A percentile compares a stretch with the other conserved stretches of the same genome.
Evolutionary conservation across 37 sponge, comb jelly and placozoan species (phyloP).

Genomic region (Chondrosia reniformis): DNA sequence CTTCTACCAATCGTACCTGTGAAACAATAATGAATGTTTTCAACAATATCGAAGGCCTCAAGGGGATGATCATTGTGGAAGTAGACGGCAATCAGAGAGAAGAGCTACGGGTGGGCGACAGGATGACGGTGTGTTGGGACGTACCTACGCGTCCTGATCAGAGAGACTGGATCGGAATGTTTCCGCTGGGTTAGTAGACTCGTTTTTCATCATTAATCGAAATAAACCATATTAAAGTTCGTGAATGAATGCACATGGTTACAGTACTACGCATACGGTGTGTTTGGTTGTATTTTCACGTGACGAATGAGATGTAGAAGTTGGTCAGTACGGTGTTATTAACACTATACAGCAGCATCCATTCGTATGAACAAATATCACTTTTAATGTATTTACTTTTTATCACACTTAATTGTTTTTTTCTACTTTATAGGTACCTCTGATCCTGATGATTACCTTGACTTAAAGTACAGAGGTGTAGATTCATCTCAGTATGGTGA

Average conservation of each 20-base stretch:
- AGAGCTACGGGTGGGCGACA: not conserved
- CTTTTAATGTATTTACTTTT: not conserved
- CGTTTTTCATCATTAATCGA: too few relatives aligned
- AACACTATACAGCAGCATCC: too few relatives aligned
- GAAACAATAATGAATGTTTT: too few relatives aligned
- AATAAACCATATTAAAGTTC: too few relatives aligned
- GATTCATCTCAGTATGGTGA: constrained; percentile 3
- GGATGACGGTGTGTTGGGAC: not conserved
- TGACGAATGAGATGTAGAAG: too few relatives aligned
- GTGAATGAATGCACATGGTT: not conserved
- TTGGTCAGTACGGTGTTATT: too few relatives aligned
- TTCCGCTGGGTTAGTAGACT: constrained; percentile 18
- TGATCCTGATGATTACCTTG: constrained; percentile 19
- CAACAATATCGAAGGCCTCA: too few relatives aligned
- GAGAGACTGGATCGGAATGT: constrained; percentile 48
- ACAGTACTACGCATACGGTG: not conserved
- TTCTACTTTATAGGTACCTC: not conserved
- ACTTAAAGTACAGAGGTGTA: constrained; percentile 14
- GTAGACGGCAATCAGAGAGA: too few relatives aligned
- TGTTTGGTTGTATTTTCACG: not conserved
- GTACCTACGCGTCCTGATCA: not conserved
- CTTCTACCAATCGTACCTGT: too few relatives aligned
- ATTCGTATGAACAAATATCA: not conserved
- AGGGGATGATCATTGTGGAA: too few relatives aligned
- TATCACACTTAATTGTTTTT: not conserved